Conservation (phyloP, 2,113 vertebrate species). For the Chamaea fasciata region DNA sequence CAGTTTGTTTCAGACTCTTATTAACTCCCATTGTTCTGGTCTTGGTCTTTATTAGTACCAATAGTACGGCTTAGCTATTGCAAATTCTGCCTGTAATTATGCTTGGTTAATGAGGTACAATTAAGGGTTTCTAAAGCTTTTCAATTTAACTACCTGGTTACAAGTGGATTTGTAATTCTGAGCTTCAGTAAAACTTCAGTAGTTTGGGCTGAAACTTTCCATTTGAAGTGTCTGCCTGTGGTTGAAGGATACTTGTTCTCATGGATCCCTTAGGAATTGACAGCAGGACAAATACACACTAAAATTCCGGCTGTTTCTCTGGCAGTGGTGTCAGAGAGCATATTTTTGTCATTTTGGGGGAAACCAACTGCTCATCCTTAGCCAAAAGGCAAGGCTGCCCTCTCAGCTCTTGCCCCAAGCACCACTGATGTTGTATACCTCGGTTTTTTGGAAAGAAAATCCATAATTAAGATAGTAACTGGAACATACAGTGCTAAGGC, state of each 20-base stretch:
- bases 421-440: not conserved
- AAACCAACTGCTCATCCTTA: not conserved
- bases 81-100: not conserved
- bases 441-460: not conserved
- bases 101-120: not conserved
- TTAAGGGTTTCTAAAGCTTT: constrained; percentile 1
- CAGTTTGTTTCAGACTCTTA: not conserved
- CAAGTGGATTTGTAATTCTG: not conserved
- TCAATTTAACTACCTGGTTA: not conserved
- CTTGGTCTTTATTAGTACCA: not conserved
- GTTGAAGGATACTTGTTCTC: not conserved
- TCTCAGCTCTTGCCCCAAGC: not conserved
- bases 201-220: not conserved
- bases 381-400: not conserved
- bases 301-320: not conserved
- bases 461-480: not conserved
- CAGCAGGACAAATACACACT: not conserved
- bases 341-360: not conserved
- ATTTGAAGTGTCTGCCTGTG: not conserved
- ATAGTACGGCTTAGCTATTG: not conserved
- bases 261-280: not conserved
- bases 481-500: not conserved
- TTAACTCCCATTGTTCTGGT: not conserved
- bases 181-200: not conserved
- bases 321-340: not conserved